These are phyloP conservation scores for Hydroisotoma schaefferi DNA, from an alignment of 2,888 invertebrate species.

Conservation along the genomic window DNA sequence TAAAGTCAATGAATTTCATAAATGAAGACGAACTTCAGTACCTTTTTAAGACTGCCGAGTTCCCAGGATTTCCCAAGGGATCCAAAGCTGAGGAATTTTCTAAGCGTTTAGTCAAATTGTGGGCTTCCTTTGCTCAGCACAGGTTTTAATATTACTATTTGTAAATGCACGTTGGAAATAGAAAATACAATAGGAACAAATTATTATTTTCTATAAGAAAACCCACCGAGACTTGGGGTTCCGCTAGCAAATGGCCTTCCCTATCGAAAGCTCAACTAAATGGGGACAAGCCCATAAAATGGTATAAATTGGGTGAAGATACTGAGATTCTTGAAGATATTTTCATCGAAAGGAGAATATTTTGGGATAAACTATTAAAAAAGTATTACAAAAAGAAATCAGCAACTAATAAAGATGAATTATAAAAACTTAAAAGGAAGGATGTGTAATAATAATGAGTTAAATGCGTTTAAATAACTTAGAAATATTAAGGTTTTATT, in stretches of 20 bases:
- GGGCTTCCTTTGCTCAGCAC: slow-evolving; percentile 31
- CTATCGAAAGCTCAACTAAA: slow-evolving; percentile 34
- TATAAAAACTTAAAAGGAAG: too few relatives aligned
- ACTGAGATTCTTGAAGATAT: slow-evolving; percentile 23
- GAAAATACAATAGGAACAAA: not conserved
- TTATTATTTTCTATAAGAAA: slow-evolving; percentile 11
- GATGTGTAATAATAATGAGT: too few relatives aligned
- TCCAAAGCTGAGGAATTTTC: slow-evolving; percentile 33
- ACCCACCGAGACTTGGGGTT: slow-evolving; percentile 29
- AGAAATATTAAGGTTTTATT: too few relatives aligned
- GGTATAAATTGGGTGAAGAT: slow-evolving; percentile 27
- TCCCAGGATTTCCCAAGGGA: slow-evolving; percentile 9
- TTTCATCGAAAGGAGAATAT: slow-evolving; percentile 26
- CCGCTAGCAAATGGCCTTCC: slow-evolving; percentile 28
- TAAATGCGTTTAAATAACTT: too few relatives aligned
- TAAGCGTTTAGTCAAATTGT: slow-evolving; percentile 29
- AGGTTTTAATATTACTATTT: slow-evolving; percentile 20
- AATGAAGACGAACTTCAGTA: slow-evolving; percentile 22
- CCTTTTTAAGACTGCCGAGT: slow-evolving; percentile 6
- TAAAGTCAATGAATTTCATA: not conserved
- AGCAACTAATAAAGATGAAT: slow-evolving; percentile 11
- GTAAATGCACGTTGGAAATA: not conserved
- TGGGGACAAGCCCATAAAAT: slow-evolving; percentile 33
- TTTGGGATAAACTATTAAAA: slow-evolving; percentile 32
- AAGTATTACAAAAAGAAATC: not conserved